Percentiles rank a stretch among this genome's conserved stretches.
These are phyloP conservation scores for Plusia festucae DNA, from an alignment of 2,888 invertebrate genomes.

Conservation along the genomic window DNA sequence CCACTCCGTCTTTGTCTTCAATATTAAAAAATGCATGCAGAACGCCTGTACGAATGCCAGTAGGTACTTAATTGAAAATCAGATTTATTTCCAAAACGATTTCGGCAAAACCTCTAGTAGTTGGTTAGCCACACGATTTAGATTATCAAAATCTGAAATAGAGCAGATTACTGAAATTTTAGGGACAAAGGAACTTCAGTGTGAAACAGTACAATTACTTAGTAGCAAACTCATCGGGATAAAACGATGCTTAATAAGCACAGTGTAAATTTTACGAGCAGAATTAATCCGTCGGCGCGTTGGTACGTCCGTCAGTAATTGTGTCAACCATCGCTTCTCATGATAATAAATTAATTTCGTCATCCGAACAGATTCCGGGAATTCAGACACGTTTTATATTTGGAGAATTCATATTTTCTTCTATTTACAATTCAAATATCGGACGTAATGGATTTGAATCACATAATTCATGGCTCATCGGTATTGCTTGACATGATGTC, in stretches of 20 bases:
- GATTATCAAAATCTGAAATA: not conserved
- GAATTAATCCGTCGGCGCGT: constrained; percentile 73
- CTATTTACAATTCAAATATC: constrained; percentile 4
- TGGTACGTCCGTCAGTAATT: constrained; percentile 70
- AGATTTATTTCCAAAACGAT: not conserved
- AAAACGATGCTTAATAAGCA: constrained; percentile 62
- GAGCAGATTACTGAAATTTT: not conserved
- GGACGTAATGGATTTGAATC: not conserved
- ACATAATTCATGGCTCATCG: not conserved
- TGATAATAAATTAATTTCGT: constrained; percentile 68
- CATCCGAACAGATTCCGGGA: constrained; percentile 48
- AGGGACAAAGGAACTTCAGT: constrained; percentile 27
- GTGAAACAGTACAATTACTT: constrained; percentile 39
- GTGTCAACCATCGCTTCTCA: constrained; percentile 75
- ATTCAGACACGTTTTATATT: constrained; percentile 33
- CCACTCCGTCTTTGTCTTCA: too few species aligned
- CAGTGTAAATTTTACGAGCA: constrained; percentile 76
- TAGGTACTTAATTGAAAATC: not conserved
- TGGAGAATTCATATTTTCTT: not conserved
- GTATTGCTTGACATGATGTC: not conserved
- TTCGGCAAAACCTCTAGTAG: not conserved
- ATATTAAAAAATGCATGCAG: too few species aligned
- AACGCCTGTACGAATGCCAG: too few species aligned
- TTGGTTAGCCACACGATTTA: constrained; percentile 6
- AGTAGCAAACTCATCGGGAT: constrained; percentile 31